Evolutionary conservation across 2,888 invertebrate species (phyloP).

Genomic region (Tortricodes alternella): DNA sequence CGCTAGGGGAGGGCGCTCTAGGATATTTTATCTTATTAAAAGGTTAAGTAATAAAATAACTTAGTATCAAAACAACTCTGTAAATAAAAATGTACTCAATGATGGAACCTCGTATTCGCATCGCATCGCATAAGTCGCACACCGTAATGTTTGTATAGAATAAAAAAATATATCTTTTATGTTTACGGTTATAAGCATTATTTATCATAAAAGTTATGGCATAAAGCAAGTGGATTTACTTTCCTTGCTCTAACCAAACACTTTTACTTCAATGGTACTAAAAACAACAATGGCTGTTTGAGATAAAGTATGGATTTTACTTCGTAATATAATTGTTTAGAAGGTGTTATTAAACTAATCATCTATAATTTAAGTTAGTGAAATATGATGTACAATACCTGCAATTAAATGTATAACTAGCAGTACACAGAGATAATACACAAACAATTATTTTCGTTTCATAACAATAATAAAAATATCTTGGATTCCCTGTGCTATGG

Average conservation of each 20-base stretch:
- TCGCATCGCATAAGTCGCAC: no score
- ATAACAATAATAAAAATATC: no score
- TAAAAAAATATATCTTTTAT: not conserved
- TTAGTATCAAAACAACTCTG: not conserved
- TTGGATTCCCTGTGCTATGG: no score
- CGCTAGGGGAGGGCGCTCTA: conserved; percentile 34
- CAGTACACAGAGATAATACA: no score
- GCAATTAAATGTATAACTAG: no score
- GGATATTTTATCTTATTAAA: conserved; percentile 38
- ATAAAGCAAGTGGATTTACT: not conserved
- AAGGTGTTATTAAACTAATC: conserved; percentile 4
- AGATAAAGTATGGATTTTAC: no score
- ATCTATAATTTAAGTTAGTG: not conserved
- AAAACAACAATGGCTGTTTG: conserved; percentile 14
- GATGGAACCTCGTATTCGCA: no score
- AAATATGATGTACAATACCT: not conserved
- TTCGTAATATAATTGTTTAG: no score
- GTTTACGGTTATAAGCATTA: not conserved
- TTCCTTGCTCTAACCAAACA: conserved; percentile 1
- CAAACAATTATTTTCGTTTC: no score
- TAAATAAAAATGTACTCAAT: not conserved
- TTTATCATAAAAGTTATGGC: not conserved
- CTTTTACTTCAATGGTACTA: conserved; percentile 1
- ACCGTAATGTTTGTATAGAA: not conserved
- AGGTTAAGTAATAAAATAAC: not conserved